Evolutionary conservation across 2,113 vertebrate species (phyloP).

Genomic region (Hydropotes inermis): DNA sequence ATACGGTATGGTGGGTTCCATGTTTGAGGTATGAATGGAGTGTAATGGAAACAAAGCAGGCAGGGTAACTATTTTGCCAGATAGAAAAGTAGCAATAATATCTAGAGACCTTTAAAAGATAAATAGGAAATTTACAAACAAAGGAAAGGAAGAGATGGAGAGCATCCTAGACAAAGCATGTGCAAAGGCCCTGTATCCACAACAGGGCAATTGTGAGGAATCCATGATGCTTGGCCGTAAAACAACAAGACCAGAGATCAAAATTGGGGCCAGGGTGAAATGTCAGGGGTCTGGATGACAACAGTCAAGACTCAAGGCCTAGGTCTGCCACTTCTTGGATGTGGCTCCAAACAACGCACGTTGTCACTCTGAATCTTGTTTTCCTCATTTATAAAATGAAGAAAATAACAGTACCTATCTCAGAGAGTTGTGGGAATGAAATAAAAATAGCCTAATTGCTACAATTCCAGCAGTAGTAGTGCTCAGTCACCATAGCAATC

Average conservation of each 20-base stretch:
- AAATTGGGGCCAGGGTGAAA: not conserved
- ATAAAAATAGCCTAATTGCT: not conserved
- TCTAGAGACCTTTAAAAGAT: not conserved
- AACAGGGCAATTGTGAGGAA: not conserved
- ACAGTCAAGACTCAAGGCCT: not conserved
- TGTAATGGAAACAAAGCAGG: not conserved
- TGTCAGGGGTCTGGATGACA: not conserved
- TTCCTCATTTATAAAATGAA: not conserved
- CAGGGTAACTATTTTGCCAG: not conserved
- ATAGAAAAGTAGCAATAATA: not conserved
- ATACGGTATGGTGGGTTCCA: not conserved
- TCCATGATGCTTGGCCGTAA: not conserved
- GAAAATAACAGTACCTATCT: not conserved
- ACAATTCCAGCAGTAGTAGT: not conserved
- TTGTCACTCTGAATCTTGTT: not conserved
- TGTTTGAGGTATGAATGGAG: not conserved
- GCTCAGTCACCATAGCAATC: not conserved
- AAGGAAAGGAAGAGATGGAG: not conserved
- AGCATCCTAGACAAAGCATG: not conserved
- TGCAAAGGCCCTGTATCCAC: not conserved
- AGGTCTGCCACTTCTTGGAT: not conserved
- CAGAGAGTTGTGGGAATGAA: not conserved
- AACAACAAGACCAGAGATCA: not conserved
- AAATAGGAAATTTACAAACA: not conserved
- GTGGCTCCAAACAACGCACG: not conserved